Evolutionary conservation across 2,113 vertebrate species (phyloP), one percentile per base, ranked within the genome.

Genomic region (Galeopterus variegatus): DNA sequence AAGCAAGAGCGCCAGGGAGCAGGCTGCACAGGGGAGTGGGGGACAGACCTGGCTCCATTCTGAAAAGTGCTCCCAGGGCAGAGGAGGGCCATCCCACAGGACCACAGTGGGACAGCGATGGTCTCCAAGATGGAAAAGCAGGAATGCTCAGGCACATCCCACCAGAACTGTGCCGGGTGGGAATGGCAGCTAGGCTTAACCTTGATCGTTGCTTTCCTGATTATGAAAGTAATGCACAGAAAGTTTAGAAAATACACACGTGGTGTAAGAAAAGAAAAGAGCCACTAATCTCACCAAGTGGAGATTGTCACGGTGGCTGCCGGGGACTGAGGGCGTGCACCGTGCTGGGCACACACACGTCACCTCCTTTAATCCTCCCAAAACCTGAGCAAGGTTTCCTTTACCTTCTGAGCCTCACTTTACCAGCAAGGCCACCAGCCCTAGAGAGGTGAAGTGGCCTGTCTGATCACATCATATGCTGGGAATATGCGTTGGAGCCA

Each of bases 401-500:
- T 31, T 1, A 1, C 6, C 23, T 48, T 19, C 50, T 1, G 21
- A 65, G 19, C 23, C 56, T 1, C 24, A 0, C 10, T 4, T 3
- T 9, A 7, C 24, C n/a, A 0, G 18, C 6, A 17, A 6, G 23
- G 89, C 85, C 45, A 33, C 28, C 65, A 2, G 26, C 26, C 31
- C 17, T 6, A 3, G 13, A 17, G 8, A 24, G 24, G 15, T 0
- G 18, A 17, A 1, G 14, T 18, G 15, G 10, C 26, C 18, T 19
- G 17, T 13, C 0, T 0, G 2, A 4, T 26, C 0, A 7, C 26
- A 7, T 52, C 4, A 1, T 11, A 52, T 36, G 15, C 9, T 1
- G 4, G 6, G 65, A 41, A 64, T 19, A 6, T 1, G 6, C 0
- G 0, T 7, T 23, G 0, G 15, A 18, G 90, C 3, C 58, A 0